phyloP scores from a whole-genome alignment of 1,140 invertebrate genomes.

The Zaprionus gabonicus region DNA sequence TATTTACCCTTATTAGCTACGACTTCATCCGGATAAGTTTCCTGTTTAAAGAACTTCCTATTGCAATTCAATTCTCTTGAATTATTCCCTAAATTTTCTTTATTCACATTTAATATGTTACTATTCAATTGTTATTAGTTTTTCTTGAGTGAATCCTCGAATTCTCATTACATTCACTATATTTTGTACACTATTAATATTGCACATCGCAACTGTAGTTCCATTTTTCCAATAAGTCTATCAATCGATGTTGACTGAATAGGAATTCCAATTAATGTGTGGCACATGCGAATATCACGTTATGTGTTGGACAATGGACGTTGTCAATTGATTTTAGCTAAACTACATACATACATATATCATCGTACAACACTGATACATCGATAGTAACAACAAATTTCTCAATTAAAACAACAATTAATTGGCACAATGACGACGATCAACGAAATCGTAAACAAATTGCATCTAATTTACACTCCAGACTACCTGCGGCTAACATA shows the following conservation, averaged over 20 bases:
- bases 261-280: neutral
- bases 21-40: neutral
- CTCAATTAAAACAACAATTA: constrained; percentile 13
- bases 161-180: neutral
- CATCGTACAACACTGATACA: neutral
- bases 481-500: neutral
- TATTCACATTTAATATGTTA: neutral
- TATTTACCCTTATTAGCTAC: neutral
- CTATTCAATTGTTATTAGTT: too few species aligned
- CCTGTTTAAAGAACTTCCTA: neutral
- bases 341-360: neutral
- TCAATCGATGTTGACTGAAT: neutral
- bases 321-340: too few species aligned
- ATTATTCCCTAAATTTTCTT: neutral
- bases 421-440: constrained; percentile 12
- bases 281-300: constrained; percentile 13
- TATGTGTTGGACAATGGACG: neutral
- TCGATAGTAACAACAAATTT: neutral
- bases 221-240: neutral
- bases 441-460: neutral
- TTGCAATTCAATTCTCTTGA: neutral
- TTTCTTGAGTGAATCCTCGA: neutral
- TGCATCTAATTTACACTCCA: constrained; percentile 3
- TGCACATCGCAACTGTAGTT: neutral
- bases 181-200: neutral